Conservation (phyloP, 2,888 invertebrate species). For the Pasiphila rectangulata region DNA sequence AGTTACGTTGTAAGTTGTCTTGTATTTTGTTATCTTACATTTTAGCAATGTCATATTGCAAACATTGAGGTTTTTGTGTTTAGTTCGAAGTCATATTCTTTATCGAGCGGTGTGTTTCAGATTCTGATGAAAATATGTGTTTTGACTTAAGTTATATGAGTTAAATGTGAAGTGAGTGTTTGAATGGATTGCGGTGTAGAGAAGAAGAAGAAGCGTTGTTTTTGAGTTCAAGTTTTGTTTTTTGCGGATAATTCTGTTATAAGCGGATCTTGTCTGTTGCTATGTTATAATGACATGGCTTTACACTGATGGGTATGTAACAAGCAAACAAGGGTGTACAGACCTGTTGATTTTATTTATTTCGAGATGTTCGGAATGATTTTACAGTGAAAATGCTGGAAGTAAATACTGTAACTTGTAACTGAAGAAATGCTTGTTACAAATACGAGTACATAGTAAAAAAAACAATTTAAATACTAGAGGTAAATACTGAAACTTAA, state of each 20-base stretch:
- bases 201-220: constrained; percentile 7
- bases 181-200: not conserved
- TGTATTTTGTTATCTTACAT: constrained; percentile 67
- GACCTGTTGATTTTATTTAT: not conserved
- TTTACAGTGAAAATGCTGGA: no score
- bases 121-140: constrained; percentile 8
- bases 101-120: constrained; percentile 25
- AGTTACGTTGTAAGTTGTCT: constrained; percentile 24
- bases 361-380: no score
- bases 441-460: no score
- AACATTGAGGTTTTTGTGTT: constrained; percentile 55
- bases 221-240: not conserved
- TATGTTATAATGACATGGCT: constrained; percentile 3
- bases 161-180: constrained; percentile 6
- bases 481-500: no score
- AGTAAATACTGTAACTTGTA: no score
- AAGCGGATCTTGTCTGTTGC: constrained; percentile 1
- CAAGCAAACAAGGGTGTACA: not conserved
- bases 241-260: not conserved
- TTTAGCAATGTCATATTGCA: constrained; percentile 75
- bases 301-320: constrained; percentile 1
- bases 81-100: constrained; percentile 38
- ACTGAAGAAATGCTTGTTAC: no score
- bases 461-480: no score
- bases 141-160: constrained; percentile 10